These are phyloP conservation scores for Epizoanthus fatuus DNA, from an alignment of 92 coral and sea anemone genomes.

Conservation along the genomic window DNA sequence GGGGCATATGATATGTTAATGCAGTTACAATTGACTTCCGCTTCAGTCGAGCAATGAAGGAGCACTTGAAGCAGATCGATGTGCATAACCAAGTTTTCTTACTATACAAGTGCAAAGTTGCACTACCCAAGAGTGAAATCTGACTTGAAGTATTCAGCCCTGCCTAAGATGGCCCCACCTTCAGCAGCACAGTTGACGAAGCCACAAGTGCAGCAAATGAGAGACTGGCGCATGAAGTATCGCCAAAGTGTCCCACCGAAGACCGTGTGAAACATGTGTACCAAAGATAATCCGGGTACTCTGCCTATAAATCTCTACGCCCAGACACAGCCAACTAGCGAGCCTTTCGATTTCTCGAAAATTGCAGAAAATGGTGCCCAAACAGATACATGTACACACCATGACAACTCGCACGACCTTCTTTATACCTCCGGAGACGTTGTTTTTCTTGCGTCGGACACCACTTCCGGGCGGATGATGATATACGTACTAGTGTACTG, in stretches of 20 bases:
- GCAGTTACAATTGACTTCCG: slow-evolving; percentile 62
- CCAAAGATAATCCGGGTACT: too few species aligned
- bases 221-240: too few species aligned
- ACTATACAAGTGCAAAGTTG: slow-evolving; percentile 26
- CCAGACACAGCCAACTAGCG: too few species aligned
- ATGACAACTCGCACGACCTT: too few species aligned
- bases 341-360: too few species aligned
- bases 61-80: slow-evolving; percentile 50
- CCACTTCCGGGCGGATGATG: slow-evolving; percentile 19
- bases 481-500: not conserved
- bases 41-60: slow-evolving; percentile 35
- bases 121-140: slow-evolving; percentile 45
- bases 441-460: slow-evolving; percentile 11
- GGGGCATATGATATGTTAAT: slow-evolving; percentile 39
- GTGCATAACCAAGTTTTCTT: slow-evolving; percentile 50
- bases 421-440: slow-evolving; percentile 11
- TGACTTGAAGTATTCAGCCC: slow-evolving; percentile 38
- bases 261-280: too few species aligned
- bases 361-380: too few species aligned
- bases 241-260: too few species aligned
- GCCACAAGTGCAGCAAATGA: not conserved
- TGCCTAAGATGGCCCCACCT: slow-evolving; percentile 40
- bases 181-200: slow-evolving; percentile 40
- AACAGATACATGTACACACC: too few species aligned
- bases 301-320: too few species aligned